Evolutionary conservation across 2,888 invertebrate genomes (phyloP).

Genomic region (Euspilapteryx auroguttella): DNA sequence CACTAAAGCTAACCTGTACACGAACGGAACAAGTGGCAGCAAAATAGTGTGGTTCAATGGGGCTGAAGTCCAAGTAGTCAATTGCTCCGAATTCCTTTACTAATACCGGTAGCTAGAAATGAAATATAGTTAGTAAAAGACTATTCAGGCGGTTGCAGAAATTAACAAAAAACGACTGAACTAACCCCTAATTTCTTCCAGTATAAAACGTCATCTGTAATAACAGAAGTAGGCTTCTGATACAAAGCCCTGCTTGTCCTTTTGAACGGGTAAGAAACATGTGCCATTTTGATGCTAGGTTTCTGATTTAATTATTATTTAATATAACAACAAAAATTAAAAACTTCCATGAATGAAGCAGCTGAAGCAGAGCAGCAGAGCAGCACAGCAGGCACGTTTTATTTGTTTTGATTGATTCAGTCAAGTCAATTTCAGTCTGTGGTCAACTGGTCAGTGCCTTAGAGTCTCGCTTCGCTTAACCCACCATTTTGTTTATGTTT

Average conservation of each 20-base stretch:
- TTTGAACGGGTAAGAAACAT: constrained; percentile 63
- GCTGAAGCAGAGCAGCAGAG: no score
- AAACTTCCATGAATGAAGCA: no score
- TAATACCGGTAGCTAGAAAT: constrained; percentile 71
- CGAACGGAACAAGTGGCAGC: constrained; percentile 91
- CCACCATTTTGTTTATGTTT: no score
- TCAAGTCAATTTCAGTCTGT: no score
- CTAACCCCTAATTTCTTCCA: constrained; percentile 88
- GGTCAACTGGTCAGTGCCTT: no score
- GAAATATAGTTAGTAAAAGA: not conserved
- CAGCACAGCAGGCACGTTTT: no score
- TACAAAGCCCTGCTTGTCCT: constrained; percentile 71
- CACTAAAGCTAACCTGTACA: no score
- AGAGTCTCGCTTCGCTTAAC: no score
- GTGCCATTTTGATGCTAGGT: constrained; percentile 41
- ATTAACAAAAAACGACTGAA: constrained; percentile 7
- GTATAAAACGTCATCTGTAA: constrained; percentile 79
- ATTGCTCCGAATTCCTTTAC: constrained; percentile 93
- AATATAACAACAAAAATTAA: no score
- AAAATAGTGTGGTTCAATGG: constrained; percentile 85
- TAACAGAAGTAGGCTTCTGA: constrained; percentile 65
- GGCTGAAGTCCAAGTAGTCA: constrained; percentile 89
- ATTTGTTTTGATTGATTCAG: no score
- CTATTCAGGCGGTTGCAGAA: no score
- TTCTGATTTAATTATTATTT: no score